Conservation (phyloP, 2,797 vertebrate genomes). For the Mustela erminea region DNA sequence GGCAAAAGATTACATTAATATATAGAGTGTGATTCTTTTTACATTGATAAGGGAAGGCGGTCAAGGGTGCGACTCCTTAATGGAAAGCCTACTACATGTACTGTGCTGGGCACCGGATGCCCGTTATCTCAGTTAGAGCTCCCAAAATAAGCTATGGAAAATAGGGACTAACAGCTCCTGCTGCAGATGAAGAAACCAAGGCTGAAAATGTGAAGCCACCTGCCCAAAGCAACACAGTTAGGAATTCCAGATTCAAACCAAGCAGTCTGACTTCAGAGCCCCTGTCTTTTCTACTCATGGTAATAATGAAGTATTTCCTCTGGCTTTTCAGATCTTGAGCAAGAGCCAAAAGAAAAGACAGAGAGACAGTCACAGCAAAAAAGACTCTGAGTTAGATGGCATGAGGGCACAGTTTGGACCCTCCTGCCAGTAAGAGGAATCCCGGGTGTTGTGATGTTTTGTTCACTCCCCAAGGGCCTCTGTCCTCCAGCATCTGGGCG, state of each 20-base stretch:
- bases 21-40: background rate
- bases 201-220: background rate
- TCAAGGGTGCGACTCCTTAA: background rate
- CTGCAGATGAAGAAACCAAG: background rate
- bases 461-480: background rate
- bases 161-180: background rate
- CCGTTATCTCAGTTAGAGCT: background rate
- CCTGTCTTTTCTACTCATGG: background rate
- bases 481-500: background rate
- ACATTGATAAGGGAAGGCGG: background rate
- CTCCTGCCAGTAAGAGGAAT: background rate
- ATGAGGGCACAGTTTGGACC: background rate
- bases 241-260: background rate
- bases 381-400: background rate
- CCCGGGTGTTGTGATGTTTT: background rate
- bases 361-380: background rate
- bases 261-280: background rate
- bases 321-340: constrained; percentile 47
- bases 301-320: constrained; percentile 34
- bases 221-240: background rate
- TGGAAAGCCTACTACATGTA: background rate
- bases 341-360: background rate
- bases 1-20: no score
- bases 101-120: background rate
- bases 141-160: background rate